Evolutionary conservation across 2,888 invertebrate species (phyloP).

Genomic region (Syrista parreyssii): DNA sequence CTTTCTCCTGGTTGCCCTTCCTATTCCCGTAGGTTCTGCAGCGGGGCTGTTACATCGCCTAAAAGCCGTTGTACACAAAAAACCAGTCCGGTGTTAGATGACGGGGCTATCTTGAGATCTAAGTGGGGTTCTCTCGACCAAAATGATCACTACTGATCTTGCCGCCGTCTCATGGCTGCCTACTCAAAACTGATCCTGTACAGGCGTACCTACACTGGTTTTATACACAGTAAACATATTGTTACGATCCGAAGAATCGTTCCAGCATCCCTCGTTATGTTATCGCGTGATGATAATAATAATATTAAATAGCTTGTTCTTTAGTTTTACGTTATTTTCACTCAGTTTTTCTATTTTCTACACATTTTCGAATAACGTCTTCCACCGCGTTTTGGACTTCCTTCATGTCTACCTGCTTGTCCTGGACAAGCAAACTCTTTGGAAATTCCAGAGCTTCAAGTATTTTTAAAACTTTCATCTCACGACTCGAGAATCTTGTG

Average conservation of each 20-base stretch:
- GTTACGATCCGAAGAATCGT: not conserved
- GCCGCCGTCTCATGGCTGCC: constrained; percentile 16
- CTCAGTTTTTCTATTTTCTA: no score
- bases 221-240: constrained; percentile 5
- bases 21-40: not conserved
- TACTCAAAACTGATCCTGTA: constrained; percentile 20
- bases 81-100: constrained; percentile 25
- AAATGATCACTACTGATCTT: constrained; percentile 25
- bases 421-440: no score
- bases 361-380: no score
- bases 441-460: no score
- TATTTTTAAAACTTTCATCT: no score
- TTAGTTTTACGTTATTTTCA: no score
- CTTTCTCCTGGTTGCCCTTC: not conserved
- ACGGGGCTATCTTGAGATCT: constrained; percentile 23
- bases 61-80: constrained; percentile 19
- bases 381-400: no score
- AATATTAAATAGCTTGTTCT: no score
- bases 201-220: constrained; percentile 6
- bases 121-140: constrained; percentile 23
- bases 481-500: no score
- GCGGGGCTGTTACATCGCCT: constrained; percentile 9
- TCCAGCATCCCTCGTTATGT: no score
- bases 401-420: no score
- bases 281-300: no score